phyloP scores from a whole-genome alignment of 2,888 invertebrate genomes.

The Aphrophora alni region DNA sequence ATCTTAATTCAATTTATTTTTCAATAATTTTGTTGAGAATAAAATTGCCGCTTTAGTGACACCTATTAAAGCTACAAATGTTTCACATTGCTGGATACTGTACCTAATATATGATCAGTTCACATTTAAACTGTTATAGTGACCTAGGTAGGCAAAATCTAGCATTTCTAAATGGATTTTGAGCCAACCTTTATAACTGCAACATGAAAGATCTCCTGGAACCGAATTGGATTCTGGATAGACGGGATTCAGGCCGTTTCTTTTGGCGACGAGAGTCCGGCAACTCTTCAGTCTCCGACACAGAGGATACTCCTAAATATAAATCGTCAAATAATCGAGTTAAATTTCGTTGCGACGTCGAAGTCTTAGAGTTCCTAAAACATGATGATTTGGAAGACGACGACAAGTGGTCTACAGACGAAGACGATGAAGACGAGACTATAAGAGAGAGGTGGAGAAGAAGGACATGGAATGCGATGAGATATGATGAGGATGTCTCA shows the following conservation, averaged over 20 bases:
- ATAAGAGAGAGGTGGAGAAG: constrained; percentile 11
- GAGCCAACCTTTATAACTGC: not conserved
- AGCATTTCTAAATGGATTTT: not conserved
- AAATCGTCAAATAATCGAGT: constrained; percentile 52
- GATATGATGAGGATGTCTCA: constrained; percentile 39
- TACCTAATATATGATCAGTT: too few relatives aligned
- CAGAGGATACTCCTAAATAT: not conserved
- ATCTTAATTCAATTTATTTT: too few relatives aligned
- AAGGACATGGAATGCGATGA: not conserved
- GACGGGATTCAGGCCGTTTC: constrained; percentile 58
- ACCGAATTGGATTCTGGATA: constrained; percentile 59
- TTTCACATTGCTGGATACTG: too few relatives aligned
- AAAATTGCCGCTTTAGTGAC: too few relatives aligned
- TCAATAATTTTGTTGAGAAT: too few relatives aligned
- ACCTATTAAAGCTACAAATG: too few relatives aligned
- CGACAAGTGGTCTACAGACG: not conserved
- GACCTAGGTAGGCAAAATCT: too few relatives aligned
- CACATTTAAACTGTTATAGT: too few relatives aligned
- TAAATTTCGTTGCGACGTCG: constrained; percentile 60
- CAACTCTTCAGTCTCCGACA: not conserved
- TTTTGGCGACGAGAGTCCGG: constrained; percentile 58
- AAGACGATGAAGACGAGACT: constrained; percentile 23
- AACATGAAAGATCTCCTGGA: constrained; percentile 25
- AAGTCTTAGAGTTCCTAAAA: constrained; percentile 56
- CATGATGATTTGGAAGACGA: constrained; percentile 39